Base-by-base conservation (phyloP, 1,140 invertebrate genomes). In the Hirudo medicinalis region DNA sequence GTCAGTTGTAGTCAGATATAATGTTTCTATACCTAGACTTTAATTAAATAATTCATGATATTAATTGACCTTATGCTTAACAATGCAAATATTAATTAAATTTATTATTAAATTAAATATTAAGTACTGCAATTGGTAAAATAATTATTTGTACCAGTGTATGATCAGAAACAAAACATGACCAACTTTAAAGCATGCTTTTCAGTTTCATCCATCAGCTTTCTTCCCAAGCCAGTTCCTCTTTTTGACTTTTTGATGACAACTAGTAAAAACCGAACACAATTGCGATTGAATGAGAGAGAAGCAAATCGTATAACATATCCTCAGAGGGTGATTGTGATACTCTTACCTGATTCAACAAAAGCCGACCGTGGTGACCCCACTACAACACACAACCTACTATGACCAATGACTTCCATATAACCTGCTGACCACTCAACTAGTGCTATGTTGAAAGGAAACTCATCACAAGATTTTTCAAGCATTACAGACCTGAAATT, bases 1-100 rank as follows among this genome's bases (percentile, higher is more conserved):
- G 71, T 81, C 79, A 72, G 79, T 73, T 0, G 80, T 81, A 25
- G 75, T 79, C 32, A 81, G 74, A 70, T 77, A 81, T 49, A 78
- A 72, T 49, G 75, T 77, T 68, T 74, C 67, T 66, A 76, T 76
- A 2, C 78, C 78, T 32, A 75, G 43, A 19, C 78, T 79, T 72
- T 43, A 75, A 74, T 72, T 43, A 75, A 74, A 71, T 69, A 73
- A 19, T 36, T 25, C 13, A 49, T 17, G 67, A 6, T 49, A 71
- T 6, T n/a, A 54, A 43, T 66, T 29, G 72, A 49, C 1, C 43
- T 5, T 17, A 49, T 49, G 43, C 9, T 5, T 15, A 49, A 15
- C 43, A 49, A 8, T 49, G 43, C 43, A 49, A 49, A 11, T 15
- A 49, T 49, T 49, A 49, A 49, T 15, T 49, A 49, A n/a, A n/a